Evolutionary conservation across 1,140 invertebrate genomes (phyloP), one percentile per base, ranked within the genome.

Genomic region (Nephila pilipes): DNA sequence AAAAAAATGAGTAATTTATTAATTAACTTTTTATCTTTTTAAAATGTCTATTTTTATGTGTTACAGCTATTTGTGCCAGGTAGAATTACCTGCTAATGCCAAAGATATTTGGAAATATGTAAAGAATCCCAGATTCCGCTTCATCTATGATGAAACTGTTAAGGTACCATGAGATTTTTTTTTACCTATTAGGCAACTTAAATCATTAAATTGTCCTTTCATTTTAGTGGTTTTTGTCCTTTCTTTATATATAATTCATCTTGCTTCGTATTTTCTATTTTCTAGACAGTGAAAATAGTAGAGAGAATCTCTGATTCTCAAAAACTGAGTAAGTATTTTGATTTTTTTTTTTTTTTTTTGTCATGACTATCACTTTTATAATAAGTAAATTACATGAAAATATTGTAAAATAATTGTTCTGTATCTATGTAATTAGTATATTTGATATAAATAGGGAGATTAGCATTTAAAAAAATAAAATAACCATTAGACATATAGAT

Each of bases 141-240:
- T 90, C 79, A 87, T 90, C 55, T 90, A n/a, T 79, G 93, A 93
- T 80, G 88, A 93, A 91, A 90, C 88, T 75, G 87, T 91, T 1
- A 93, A 93, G 93, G 93, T 93, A 89, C 25, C 14, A 12, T 32
- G 22, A 14, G 36, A 25, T 54, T 22, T 57, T 18, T 58, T 54
- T 38, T n/a, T 20, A 20, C 58, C 32, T 87, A 32, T 87, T 38
- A 36, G 36, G 25, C 6, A 54, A n/a, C 29, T 16, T 87, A 18
- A 38, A 36, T 20, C 16, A 46, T 32, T 58, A 58, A 36, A 18
- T 12, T 5, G 32, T 85, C 1, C 12, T 16, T 63, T 58, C 16
- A 18, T 85, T 25, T 85, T n/a, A 58, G 5, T 29, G 8, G 58
- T 85, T 57, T 58, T n/a, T 85, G 18, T 54, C 10, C 58, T 54